phyloP scores from a whole-genome alignment of 1,140 invertebrate species.

The Drosophila arizonae region DNA sequence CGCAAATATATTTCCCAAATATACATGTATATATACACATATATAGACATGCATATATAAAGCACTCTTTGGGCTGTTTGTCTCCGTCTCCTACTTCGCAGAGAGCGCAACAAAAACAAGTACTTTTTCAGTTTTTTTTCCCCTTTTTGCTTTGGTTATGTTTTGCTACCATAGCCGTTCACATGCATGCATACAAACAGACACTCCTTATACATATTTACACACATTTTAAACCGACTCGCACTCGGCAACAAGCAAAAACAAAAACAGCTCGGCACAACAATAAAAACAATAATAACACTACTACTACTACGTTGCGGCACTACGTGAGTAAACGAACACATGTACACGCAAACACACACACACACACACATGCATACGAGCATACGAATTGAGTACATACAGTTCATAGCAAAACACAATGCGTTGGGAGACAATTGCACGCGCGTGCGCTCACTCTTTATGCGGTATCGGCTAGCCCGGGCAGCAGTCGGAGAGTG shows the following conservation, averaged over 20 bases:
- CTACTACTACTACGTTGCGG: slow-evolving; percentile 68
- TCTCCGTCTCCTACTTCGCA: slow-evolving; percentile 44
- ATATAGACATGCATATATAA: slow-evolving; percentile 20
- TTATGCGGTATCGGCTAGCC: slow-evolving; percentile 40
- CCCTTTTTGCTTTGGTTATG: slow-evolving; percentile 74
- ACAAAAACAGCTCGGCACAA: slow-evolving; percentile 54
- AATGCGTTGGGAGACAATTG: slow-evolving; percentile 39
- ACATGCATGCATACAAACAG: slow-evolving; percentile 33
- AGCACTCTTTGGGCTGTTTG: slow-evolving; percentile 51
- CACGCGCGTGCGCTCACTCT: slow-evolving; percentile 42
- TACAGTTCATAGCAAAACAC: slow-evolving; percentile 28
- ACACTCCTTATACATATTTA: slow-evolving; percentile 7
- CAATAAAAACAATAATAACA: slow-evolving; percentile 75
- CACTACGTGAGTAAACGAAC: slow-evolving; percentile 71
- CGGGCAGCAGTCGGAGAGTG: slow-evolving; percentile 29
- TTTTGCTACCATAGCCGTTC: slow-evolving; percentile 71
- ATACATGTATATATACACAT: slow-evolving; percentile 36
- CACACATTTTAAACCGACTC: slow-evolving; percentile 37
- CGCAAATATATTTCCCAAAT: slow-evolving; percentile 64
- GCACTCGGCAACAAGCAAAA: slow-evolving; percentile 71
- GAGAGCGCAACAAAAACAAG: slow-evolving; percentile 34
- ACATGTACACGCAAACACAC: slow-evolving; percentile 29
- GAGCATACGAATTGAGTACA: slow-evolving; percentile 1
- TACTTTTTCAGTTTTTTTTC: slow-evolving; percentile 62
- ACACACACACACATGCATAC: slow-evolving; percentile 30